Base-by-base conservation (phyloP, 2,797 vertebrate species). In the Cossypha caffra region DNA sequence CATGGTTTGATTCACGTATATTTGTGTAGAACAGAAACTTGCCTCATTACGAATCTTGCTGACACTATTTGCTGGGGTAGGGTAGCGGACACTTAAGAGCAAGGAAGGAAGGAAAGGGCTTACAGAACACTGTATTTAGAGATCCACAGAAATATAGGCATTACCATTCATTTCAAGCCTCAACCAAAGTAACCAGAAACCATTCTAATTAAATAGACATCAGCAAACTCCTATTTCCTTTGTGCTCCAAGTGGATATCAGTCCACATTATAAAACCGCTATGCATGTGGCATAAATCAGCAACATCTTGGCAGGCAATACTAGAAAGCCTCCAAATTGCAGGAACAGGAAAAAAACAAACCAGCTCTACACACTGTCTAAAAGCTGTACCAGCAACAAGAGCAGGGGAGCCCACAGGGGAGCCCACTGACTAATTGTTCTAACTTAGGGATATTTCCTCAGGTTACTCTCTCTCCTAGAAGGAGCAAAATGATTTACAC, bases 141-240 rank as follows among this genome's bases (percentile, higher is more conserved):
- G 57, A 72, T 92, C 81, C 84, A 91, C 50, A 76, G 78, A 92
- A 96, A 96, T 85, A 96, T 0, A 89, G 42, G 87, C 78, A 87
- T 82, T 94, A 90, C 82, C 15, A 13, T 62, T 93, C 68, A 75
- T 90, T 95, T 88, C 79, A 90, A 94, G 76, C 82, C 91, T 83
- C 85, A 88, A 89, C 78, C 88, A 92, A 93, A 95, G 88, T 79
- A 95, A 96, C 94, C 88, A 97, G 77, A 97, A 94, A 89, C 92
- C 86, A 91, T 95, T 61, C 88, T 74, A 94, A 95, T 89, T 95
- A 95, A 96, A 95, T n/a, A 92, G 95, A 87, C 93, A 95, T 96
- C 95, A 97, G 80, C 81, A 93, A 97, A 92, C 91, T 94, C 90
- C 59, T 62, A 85, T 93, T 96, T 97, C 90, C 93, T 94, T 96